phyloP scores from a whole-genome alignment of 2,113 vertebrate genomes.

The Crotophaga sulcirostris region DNA sequence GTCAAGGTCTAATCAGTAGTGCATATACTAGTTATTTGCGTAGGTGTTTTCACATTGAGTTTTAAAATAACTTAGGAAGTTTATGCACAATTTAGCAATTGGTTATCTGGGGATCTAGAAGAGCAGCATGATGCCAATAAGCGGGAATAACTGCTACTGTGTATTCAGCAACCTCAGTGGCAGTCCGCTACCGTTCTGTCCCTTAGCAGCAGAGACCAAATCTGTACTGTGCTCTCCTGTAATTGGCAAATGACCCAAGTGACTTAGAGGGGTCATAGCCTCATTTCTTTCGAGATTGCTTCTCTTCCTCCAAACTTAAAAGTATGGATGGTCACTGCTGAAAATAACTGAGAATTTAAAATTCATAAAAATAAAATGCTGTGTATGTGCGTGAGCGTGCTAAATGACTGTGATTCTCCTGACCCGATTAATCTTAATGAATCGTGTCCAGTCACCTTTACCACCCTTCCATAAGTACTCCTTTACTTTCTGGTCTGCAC shows the following conservation, averaged over 20 bases:
- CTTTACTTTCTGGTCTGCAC: not conserved
- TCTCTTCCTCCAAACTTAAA: not conserved
- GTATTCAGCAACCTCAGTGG: not conserved
- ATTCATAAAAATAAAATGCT: not conserved
- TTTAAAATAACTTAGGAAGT: constrained; percentile 14
- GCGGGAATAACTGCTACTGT: not conserved
- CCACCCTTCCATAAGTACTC: not conserved
- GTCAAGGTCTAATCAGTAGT: not conserved
- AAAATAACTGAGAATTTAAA: not conserved
- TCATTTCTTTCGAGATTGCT: not conserved
- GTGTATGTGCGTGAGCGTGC: not conserved
- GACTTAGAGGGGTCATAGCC: not conserved
- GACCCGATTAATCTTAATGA: not conserved
- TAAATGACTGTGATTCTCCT: not conserved
- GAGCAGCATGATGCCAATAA: not conserved
- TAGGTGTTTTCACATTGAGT: not conserved
- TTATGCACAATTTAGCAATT: constrained; percentile 32
- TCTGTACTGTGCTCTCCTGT: not conserved
- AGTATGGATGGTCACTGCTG: not conserved
- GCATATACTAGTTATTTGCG: not conserved
- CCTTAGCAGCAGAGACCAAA: not conserved
- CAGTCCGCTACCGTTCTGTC: not conserved
- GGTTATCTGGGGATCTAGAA: not conserved
- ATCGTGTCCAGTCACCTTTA: not conserved
- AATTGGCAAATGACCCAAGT: not conserved